Evolutionary conservation across 2,888 invertebrate species (phyloP).

Genomic region (Cabera pusaria): DNA sequence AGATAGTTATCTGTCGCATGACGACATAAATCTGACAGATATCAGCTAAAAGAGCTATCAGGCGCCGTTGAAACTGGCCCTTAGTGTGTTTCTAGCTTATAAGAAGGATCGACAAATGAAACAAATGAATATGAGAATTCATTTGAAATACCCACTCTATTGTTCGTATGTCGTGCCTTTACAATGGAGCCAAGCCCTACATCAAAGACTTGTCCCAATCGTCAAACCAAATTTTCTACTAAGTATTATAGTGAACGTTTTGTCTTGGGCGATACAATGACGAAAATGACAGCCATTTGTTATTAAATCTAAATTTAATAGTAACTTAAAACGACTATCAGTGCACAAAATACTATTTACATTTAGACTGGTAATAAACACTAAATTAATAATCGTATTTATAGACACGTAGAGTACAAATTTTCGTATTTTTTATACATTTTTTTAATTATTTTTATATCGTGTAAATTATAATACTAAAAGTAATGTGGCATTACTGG

Average conservation of each 20-base stretch:
- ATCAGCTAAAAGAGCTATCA: too few relatives aligned
- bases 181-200: slow-evolving; percentile 42
- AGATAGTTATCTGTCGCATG: too few relatives aligned
- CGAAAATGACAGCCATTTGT: slow-evolving; percentile 71
- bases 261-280: slow-evolving; percentile 55
- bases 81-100: too few relatives aligned
- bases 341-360: slow-evolving; percentile 78
- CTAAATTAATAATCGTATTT: slow-evolving; percentile 52
- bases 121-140: too few relatives aligned
- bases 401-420: slow-evolving; percentile 51
- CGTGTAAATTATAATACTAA: slow-evolving; percentile 47
- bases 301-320: slow-evolving; percentile 56
- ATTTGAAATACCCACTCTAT: slow-evolving; percentile 6
- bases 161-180: slow-evolving; percentile 7
- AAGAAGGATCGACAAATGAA: too few relatives aligned
- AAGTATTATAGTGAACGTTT: slow-evolving; percentile 54
- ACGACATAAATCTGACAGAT: too few relatives aligned
- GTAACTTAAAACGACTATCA: slow-evolving; percentile 74
- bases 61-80: too few relatives aligned
- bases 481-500: slow-evolving; percentile 55
- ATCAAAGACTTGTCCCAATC: slow-evolving; percentile 35
- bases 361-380: slow-evolving; percentile 58
- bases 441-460: slow-evolving; percentile 54
- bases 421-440: slow-evolving; percentile 53
- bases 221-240: slow-evolving; percentile 53